Base-by-base conservation (phyloP, 2,888 invertebrate genomes). In the Thumatha senex region DNA sequence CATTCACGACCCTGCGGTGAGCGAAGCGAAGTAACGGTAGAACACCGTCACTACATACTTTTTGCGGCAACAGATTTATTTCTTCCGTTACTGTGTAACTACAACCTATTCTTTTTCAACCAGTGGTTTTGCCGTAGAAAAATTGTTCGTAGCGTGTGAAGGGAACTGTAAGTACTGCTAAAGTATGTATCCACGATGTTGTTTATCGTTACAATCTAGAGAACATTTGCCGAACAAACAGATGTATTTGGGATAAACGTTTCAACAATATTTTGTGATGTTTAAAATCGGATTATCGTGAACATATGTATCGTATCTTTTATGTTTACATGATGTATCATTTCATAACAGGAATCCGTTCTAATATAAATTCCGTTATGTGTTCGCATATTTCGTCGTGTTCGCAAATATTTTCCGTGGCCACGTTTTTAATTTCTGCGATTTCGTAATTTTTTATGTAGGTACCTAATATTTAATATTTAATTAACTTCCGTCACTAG, bases 1-100 rank as follows among this genome's bases (percentile, higher is more conserved):
- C 59, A 58, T 57, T 60, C 56, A 56, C 58, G 57, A 45, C 58
- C 54, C 57, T 40, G 31, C n/a, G 38, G n/a, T 18, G 11, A 18
- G n/a, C 7, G 15, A 33, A 18, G 30, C n/a, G 35, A 31, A 40
- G 24, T 29, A 55, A 54, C 53, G 58, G 47, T 63, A 67, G 58
- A 67, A 74, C 63, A 61, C 60, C 61, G 57, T 54, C 54, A 49
- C 63, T 61, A 57, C 63, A 68, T 65, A 68, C 55, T 80, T 80
- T 78, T 78, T 76, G 72, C 63, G 55, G 54, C 69, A 70, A 65
- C 64, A 74, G 74, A 80, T 80, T 80, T 79, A 80, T 80, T 72
- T 69, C 78, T 80, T 80, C 80, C 80, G 75, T 52, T 75, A 55
- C 63, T 57, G 58, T 62, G 58, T 53, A 61, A 56, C 56, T 65